Evolutionary conservation across 2,113 vertebrate species (phyloP).

Genomic region (Malurus alboscapulatus): DNA sequence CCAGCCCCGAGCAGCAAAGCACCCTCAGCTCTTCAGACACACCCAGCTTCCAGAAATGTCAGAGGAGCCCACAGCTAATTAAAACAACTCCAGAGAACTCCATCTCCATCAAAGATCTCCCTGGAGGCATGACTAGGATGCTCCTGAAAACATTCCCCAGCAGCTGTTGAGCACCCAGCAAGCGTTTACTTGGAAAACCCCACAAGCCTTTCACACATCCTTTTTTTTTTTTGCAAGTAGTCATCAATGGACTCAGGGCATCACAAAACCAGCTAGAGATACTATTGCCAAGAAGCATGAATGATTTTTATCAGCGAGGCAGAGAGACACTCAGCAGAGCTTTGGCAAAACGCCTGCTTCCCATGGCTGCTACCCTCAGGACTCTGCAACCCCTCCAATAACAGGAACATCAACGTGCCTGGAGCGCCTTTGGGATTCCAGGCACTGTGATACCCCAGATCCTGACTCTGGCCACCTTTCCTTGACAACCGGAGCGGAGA

Average conservation of each 20-base stretch:
- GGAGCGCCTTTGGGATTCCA: neutral
- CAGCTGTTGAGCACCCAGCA: neutral
- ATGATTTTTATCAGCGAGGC: slow-evolving; percentile 15
- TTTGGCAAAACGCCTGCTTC: slow-evolving; percentile 26
- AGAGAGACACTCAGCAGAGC: neutral
- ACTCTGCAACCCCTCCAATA: neutral
- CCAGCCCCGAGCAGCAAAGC: neutral
- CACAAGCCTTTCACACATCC: neutral
- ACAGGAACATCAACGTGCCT: neutral
- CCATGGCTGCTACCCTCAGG: slow-evolving; percentile 27
- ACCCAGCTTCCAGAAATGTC: neutral
- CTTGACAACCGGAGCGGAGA: neutral
- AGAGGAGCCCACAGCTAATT: neutral
- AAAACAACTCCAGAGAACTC: neutral
- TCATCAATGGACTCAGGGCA: neutral
- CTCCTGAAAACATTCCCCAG: neutral
- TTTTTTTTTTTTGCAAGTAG: neutral
- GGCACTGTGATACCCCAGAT: neutral
- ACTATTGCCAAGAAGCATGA: slow-evolving; percentile 37
- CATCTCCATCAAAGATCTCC: neutral
- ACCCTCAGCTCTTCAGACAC: neutral
- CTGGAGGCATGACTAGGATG: neutral
- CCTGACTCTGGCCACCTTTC: neutral
- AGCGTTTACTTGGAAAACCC: neutral
- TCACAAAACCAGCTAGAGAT: neutral